These are phyloP conservation scores for Cyrtonyx montezumae DNA, from an alignment of 2,113 vertebrate species.

Conservation along the genomic window DNA sequence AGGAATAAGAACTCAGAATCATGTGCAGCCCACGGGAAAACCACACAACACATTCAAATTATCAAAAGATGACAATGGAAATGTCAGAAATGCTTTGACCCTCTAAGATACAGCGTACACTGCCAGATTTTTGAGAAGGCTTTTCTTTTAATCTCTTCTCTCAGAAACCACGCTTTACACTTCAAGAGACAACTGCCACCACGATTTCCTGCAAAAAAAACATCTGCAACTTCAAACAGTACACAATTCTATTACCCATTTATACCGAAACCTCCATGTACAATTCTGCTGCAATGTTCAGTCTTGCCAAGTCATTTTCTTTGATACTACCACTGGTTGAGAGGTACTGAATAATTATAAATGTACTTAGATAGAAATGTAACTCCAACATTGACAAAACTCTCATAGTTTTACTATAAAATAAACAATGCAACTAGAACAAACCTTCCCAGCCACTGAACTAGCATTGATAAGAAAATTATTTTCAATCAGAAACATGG, in stretches of 20 bases:
- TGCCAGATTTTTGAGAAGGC: not conserved
- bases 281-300: not conserved
- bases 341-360: not conserved
- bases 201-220: not conserved
- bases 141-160: not conserved
- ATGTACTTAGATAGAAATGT: not conserved
- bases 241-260: not conserved
- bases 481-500: not conserved
- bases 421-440: not conserved
- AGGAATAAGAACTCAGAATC: conserved; percentile 37
- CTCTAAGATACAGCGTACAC: not conserved
- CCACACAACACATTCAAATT: conserved; percentile 1
- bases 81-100: not conserved
- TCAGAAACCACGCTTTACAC: not conserved
- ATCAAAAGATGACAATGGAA: conserved; percentile 19
- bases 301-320: not conserved
- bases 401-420: not conserved
- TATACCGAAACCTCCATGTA: not conserved
- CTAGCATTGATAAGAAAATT: not conserved
- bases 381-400: not conserved
- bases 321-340: not conserved
- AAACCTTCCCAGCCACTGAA: not conserved
- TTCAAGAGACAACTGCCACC: not conserved
- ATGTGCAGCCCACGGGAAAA: not conserved
- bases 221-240: not conserved